These are phyloP conservation scores for Varroa destructor DNA, from an alignment of 1,140 invertebrate species.

Conservation along the genomic window DNA sequence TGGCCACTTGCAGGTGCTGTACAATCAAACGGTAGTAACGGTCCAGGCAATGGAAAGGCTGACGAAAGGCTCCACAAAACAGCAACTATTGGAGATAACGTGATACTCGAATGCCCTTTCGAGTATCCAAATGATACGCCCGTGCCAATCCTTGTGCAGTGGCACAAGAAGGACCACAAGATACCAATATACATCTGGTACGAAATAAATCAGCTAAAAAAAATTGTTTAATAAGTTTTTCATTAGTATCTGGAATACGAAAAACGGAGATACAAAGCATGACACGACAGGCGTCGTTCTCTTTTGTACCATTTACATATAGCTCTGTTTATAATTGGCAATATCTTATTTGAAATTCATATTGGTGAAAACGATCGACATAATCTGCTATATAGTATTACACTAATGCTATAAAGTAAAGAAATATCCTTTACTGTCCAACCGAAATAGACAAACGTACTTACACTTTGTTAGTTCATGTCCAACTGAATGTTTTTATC, in stretches of 20 bases:
- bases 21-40: not conserved
- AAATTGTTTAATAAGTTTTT: slow-evolving; percentile 51
- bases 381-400: no score
- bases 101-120: slow-evolving; percentile 89
- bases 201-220: slow-evolving; percentile 81
- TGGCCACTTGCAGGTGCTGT: no score
- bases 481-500: no score
- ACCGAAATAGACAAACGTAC: no score
- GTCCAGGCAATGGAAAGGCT: slow-evolving; percentile 44
- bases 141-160: slow-evolving; percentile 87
- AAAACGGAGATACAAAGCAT: slow-evolving; percentile 58
- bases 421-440: no score
- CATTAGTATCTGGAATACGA: slow-evolving; percentile 53
- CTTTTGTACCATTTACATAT: no score
- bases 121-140: slow-evolving; percentile 81
- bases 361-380: no score
- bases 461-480: no score
- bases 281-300: slow-evolving; percentile 48
- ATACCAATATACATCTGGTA: slow-evolving; percentile 92
- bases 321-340: no score
- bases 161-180: slow-evolving; percentile 62
- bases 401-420: no score
- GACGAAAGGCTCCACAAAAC: slow-evolving; percentile 56
- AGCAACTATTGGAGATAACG: slow-evolving; percentile 80
- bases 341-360: no score